phyloP scores from a whole-genome alignment of 64 coral and sea anemone species.

The Pocillopora verrucosa region DNA sequence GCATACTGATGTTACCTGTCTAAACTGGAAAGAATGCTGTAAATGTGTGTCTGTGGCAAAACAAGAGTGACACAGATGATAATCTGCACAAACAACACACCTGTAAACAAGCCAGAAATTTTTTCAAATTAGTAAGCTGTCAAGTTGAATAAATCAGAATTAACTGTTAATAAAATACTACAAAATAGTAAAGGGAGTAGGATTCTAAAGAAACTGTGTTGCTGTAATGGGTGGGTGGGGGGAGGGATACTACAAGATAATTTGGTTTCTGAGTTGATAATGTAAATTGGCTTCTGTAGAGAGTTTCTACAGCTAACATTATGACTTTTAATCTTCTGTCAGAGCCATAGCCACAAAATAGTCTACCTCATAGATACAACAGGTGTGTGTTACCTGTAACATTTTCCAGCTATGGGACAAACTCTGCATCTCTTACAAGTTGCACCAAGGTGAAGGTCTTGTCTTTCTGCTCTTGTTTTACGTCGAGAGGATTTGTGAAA shows the following conservation, averaged over 20 bases:
- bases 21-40: slow-evolving; percentile 90
- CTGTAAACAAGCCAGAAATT: slow-evolving; percentile 35
- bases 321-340: no score
- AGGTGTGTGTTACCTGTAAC: slow-evolving; percentile 74
- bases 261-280: no score
- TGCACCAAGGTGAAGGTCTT: slow-evolving; percentile 91
- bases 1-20: slow-evolving; percentile 57
- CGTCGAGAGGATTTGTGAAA: slow-evolving; percentile 80
- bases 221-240: no score
- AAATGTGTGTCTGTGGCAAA: slow-evolving; percentile 84
- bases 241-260: no score
- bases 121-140: not conserved
- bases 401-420: slow-evolving; percentile 91
- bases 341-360: not conserved
- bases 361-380: not conserved
- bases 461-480: slow-evolving; percentile 89
- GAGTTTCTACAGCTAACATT: no score
- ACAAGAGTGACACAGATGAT: slow-evolving; percentile 91
- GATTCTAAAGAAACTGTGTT: no score
- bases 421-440: slow-evolving; percentile 76
- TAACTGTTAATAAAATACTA: no score
- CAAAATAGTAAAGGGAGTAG: no score
- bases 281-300: no score
- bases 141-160: not conserved
- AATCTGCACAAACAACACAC: slow-evolving; percentile 93